Base-by-base conservation (phyloP, 2,797 vertebrate genomes). In the Clarias laeviceps region DNA sequence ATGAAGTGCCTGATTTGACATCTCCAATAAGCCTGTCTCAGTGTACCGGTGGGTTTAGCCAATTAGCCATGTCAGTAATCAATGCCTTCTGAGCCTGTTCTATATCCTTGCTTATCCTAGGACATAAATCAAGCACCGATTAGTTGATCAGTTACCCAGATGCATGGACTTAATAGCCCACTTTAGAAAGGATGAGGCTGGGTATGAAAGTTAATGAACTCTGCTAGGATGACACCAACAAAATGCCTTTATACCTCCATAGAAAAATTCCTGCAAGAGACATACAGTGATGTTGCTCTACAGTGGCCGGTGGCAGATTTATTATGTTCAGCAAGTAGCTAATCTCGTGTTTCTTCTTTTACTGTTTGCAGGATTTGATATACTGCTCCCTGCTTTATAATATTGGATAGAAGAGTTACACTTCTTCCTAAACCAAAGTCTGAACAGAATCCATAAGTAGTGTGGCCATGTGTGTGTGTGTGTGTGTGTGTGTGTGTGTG, bases 31-130 rank as follows among this genome's bases (percentile, higher is more conserved):
- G 94, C 93, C 91, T 54, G 91, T 94, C 93, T 94, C 92, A 89
- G 87, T 93, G 93, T 94, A 94, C 91, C 92, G 92, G 91, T 93
- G 93, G 93, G 92, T 94, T 95, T 94, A 94, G 93, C 94, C 94
- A 95, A 95, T 95, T 95, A 95, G 94, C 92, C 93, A 93, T 94
- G 94, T 95, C 94, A 94, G 94, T 94, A 95, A 95, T 96, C 94
- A 94, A 94, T 95, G 93, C 86, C 91, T 93, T 93, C 90, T 61
- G 87, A 94, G 90, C 91, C 90, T 91, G 88, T 82, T 93, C 93
- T 91, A 94, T 94, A 91, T 94, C 92, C 89, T 94, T 91, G 88
- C 91, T 90, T 93, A 94, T 91, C 90, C 92, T 91, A 89, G 90
- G 94, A 94, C 94, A 95, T 96, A 94, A 94, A 95, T 96, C 94